These are phyloP conservation scores for Marisa cornuarietis DNA, from an alignment of 1,140 invertebrate species.

Conservation along the genomic window DNA sequence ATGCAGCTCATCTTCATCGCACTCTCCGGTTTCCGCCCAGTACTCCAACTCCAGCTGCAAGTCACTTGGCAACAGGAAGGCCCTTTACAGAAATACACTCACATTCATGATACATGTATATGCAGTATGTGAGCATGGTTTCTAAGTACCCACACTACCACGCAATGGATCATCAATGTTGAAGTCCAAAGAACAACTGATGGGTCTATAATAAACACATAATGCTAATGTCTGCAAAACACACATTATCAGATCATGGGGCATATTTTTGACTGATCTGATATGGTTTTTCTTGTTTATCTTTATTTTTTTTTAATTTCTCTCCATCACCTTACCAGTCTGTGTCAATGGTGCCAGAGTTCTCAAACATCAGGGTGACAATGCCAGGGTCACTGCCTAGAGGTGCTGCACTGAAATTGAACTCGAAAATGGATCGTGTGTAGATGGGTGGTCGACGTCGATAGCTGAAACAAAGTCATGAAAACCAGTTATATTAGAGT, in stretches of 20 bases:
- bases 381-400: constrained; percentile 59
- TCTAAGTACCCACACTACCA: too few relatives aligned
- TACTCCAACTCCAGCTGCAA: constrained; percentile 64
- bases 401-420: constrained; percentile 66
- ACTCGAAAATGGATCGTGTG: constrained; percentile 62
- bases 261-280: too few relatives aligned
- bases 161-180: too few relatives aligned
- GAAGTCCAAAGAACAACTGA: too few relatives aligned
- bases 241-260: too few relatives aligned
- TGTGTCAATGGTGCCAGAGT: constrained; percentile 59
- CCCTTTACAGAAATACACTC: constrained; percentile 50
- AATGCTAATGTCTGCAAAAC: too few relatives aligned
- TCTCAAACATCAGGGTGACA: constrained; percentile 63
- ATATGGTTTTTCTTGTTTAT: too few relatives aligned
- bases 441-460: constrained; percentile 51
- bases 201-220: too few relatives aligned
- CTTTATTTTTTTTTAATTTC: too few relatives aligned
- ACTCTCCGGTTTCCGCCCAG: constrained; percentile 66
- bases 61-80: constrained; percentile 64
- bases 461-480: constrained; percentile 37
- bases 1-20: constrained; percentile 64
- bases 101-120: background rate
- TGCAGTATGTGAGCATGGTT: too few relatives aligned
- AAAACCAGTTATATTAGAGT: background rate
- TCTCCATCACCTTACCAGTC: constrained; percentile 51